Evolutionary conservation across 2,797 vertebrate species (phyloP), one percentile per base, ranked within the genome.

Genomic region (Euthynnus affinis): DNA sequence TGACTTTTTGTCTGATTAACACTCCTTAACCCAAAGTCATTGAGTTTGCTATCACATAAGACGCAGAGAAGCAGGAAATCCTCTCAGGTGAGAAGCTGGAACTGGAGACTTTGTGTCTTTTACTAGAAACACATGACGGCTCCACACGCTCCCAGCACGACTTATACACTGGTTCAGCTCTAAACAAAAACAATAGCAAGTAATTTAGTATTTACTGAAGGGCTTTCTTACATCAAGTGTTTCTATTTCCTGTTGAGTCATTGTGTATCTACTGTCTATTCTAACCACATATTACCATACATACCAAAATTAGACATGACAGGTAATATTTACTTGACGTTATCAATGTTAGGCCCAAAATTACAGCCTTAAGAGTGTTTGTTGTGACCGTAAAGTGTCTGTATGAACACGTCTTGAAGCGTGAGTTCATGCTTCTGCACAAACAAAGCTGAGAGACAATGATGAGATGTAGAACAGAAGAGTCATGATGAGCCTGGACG

Each of bases 321-420:
- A 68, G 72, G 32, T 78, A 56, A 80, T 80, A 46, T 76, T 85
- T 75, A 88, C 71, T 29, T 75, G 22, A 67, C 29, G 61, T 60
- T 61, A 71, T 56, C 59, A 60, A 22, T 68, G 74, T 56, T 17
- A 76, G 77, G 63, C 53, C 61, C 37, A 29, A 86, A 84, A 88
- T 91, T 65, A 87, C 76, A 59, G 72, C 58, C 27, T 48, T 72
- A 1, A 13, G 42, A 4, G 58, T 65, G 83, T 63, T 74, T 65
- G 78, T 44, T 76, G 72, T 67, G 29, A 66, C 34, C 57, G 10
- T 55, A 27, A 72, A 42, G 48, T 9, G 49, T 4, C 58, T 17
- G 61, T 25, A 62, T 72, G 82, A 79, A 63, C 51, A 40, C 6
- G 66, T 27, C 53, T 77, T 60, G n/a, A 65, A 48, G 69, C 67